Conservation (phyloP, 2,797 vertebrate species). For the Characodon lateralis region DNA sequence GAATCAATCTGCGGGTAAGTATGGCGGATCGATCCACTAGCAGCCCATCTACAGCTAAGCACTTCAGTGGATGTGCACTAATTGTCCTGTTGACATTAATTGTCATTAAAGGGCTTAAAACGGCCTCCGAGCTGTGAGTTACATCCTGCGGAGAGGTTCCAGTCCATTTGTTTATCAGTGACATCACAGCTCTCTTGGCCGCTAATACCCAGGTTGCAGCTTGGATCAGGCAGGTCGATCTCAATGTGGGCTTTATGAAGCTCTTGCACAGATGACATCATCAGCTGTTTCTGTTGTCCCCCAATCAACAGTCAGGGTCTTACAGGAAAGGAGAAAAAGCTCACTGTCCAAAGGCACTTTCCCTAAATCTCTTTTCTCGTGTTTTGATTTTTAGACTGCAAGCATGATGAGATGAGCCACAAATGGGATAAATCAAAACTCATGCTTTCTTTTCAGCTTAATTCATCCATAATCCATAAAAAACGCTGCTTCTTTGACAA, state of each 20-base stretch:
- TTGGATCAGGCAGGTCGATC: slow-evolving; percentile 54
- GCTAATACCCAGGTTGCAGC: slow-evolving; percentile 33
- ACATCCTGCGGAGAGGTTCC: slow-evolving; percentile 57
- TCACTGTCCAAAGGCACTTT: not conserved
- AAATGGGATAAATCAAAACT: slow-evolving; percentile 18
- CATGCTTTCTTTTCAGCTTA: slow-evolving; percentile 23
- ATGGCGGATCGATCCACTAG: slow-evolving; percentile 73
- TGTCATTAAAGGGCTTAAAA: slow-evolving; percentile 81
- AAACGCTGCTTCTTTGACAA: slow-evolving; percentile 3
- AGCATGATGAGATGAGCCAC: slow-evolving; percentile 26
- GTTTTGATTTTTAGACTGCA: not conserved
- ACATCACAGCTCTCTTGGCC: slow-evolving; percentile 55
- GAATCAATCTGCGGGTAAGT: slow-evolving; percentile 81
- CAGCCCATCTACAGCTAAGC: slow-evolving; percentile 74
- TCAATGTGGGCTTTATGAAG: not conserved
- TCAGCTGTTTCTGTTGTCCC: slow-evolving; percentile 36
- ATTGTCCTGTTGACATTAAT: slow-evolving; percentile 85
- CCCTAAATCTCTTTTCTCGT: not conserved
- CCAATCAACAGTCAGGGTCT: slow-evolving; percentile 43
- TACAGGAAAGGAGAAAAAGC: slow-evolving; percentile 23
- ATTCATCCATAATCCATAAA: slow-evolving; percentile 8
- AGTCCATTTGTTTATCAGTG: slow-evolving; percentile 77
- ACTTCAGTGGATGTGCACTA: slow-evolving; percentile 78
- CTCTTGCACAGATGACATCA: slow-evolving; percentile 57
- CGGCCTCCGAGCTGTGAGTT: slow-evolving; percentile 67